These are phyloP conservation scores for Dendroctonus ponderosae DNA, from an alignment of 1,140 invertebrate species.

Conservation along the genomic window DNA sequence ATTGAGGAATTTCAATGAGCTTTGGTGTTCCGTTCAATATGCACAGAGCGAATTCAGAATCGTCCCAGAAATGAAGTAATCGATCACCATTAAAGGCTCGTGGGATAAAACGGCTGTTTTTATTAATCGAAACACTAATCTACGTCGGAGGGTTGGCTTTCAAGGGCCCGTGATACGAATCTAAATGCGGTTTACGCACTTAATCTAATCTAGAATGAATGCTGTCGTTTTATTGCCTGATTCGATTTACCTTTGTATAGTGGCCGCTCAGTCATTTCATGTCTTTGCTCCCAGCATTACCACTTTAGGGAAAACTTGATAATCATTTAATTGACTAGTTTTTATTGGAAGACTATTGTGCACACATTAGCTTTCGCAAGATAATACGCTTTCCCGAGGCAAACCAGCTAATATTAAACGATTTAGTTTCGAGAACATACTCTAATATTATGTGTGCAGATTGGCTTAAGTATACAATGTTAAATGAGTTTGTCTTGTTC, in stretches of 20 bases:
- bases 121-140: conserved; percentile 25
- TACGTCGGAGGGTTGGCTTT: conserved; percentile 6
- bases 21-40: neutral
- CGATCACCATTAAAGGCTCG: conserved; percentile 23
- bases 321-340: too few relatives aligned
- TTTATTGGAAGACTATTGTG: too few relatives aligned
- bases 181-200: conserved; percentile 20
- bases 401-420: too few relatives aligned
- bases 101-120: conserved; percentile 20
- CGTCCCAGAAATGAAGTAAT: conserved; percentile 16
- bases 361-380: too few relatives aligned
- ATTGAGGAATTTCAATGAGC: neutral
- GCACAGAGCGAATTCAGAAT: neutral
- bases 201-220: conserved; percentile 16
- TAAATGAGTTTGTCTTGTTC: too few relatives aligned
- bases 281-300: too few relatives aligned
- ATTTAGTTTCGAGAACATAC: too few relatives aligned
- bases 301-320: too few relatives aligned
- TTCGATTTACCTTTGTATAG: conserved; percentile 13
- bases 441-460: too few relatives aligned
- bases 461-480: too few relatives aligned
- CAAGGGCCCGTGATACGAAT: conserved; percentile 14
- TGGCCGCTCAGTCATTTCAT: neutral
- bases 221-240: conserved; percentile 1
- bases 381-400: neutral